phyloP scores from a whole-genome alignment of 2,113 vertebrate species.

The Lepus europaeus region DNA sequence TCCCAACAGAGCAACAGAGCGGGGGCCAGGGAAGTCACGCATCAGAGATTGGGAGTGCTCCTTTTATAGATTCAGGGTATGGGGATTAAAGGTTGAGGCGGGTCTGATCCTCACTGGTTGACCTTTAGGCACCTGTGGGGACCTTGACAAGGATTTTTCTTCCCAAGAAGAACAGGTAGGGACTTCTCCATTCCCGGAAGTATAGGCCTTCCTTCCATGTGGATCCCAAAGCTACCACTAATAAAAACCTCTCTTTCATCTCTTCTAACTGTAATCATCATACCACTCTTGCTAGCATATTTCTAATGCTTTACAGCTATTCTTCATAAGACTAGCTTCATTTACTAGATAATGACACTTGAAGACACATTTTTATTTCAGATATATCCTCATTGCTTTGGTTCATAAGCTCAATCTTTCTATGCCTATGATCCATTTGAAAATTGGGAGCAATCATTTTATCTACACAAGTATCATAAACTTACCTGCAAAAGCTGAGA shows the following conservation, averaged over 20 bases:
- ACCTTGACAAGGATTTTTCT: no score
- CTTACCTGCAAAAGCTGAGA: neutral
- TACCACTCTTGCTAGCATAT: neutral
- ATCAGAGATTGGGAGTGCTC: no score
- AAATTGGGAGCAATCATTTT: neutral
- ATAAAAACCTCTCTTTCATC: neutral
- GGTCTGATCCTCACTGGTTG: no score
- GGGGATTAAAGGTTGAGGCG: no score
- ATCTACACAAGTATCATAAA: neutral
- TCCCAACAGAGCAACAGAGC: no score
- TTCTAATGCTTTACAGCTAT: neutral
- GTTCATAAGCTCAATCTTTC: neutral
- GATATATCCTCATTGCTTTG: neutral
- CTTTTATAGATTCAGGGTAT: no score
- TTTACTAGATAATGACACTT: neutral
- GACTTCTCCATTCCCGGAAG: no score
- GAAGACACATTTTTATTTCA: neutral
- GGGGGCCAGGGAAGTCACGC: no score
- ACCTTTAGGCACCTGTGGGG: no score
- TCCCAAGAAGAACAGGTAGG: no score
- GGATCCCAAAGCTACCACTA: no score
- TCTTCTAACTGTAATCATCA: neutral
- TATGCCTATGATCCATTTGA: neutral
- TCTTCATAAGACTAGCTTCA: neutral
- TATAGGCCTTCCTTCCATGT: no score